Evolutionary conservation across 2,113 vertebrate genomes (phyloP), one percentile per base, ranked within the genome.

Genomic region (Jaculus jaculus): DNA sequence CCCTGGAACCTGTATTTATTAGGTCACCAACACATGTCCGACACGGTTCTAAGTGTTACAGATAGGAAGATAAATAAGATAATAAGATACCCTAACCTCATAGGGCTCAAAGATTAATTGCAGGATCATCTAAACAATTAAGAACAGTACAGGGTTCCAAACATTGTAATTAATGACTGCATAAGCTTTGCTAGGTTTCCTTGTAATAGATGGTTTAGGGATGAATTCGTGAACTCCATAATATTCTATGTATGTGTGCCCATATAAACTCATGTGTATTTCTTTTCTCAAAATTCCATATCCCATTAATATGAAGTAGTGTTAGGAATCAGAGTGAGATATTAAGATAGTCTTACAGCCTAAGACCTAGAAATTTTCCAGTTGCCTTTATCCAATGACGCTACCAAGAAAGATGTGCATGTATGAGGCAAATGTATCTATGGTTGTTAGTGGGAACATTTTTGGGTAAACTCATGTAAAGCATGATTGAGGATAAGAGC

Each of bases 1-100:
- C 85, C 47, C n/a, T 92, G 86, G 72, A 74, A 77, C 17, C 47
- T 88, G 34, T 16, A 78, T 88, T 91, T 94, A 68, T 72, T 96
- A 80, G 89, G 17, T 80, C 8, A 47, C 37, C 5, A 3, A 60
- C 47, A 83, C 73, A 86, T 88, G 58, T 37, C 65, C 92, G 75
- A 63, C 7, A 78, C 12, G 85, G n/a, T 83, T 84, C 23, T 51
- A 75, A 32, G 32, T 88, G 6, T 28, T 74, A 16, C 39, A 26
- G 11, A 63, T 93, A 30, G 82, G 92, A 95, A 82, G 30, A 82
- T 71, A 72, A 78, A 47, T 66, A 85, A 93, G 28, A 68, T 72
- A 90, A 30, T 83, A 84, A 90, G 28, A 61, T 60, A 61, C 1
- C 6, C 21, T 84, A 17, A 3, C 1, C 47, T 95, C 20, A 24